phyloP scores from a whole-genome alignment of 2,888 invertebrate genomes.

The Apotomis turbidana region DNA sequence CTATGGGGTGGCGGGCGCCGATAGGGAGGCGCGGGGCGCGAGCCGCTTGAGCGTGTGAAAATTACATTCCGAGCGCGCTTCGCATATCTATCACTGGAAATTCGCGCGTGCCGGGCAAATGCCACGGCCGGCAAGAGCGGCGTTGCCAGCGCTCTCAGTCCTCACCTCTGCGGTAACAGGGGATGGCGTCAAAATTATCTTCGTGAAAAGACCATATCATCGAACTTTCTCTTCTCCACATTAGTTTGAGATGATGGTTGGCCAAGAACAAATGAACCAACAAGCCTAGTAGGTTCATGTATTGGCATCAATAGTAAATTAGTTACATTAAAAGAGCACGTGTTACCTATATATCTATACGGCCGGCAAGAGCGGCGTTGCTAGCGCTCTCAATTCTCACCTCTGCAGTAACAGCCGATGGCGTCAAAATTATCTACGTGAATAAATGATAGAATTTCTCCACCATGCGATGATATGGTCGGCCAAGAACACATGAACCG shows the following conservation, averaged over 20 bases:
- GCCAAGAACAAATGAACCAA: too few species aligned
- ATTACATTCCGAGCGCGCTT: conserved; percentile 83
- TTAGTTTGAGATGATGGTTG: too few species aligned
- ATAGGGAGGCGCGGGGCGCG: conserved; percentile 61
- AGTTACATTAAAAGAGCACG: too few species aligned
- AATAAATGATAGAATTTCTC: too few species aligned
- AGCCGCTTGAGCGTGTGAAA: conserved; percentile 80
- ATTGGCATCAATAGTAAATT: too few species aligned
- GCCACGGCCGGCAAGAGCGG: conserved; percentile 2
- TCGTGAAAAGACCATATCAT: too few species aligned
- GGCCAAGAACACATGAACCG: too few species aligned
- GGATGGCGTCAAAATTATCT: neutral
- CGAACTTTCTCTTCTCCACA: too few species aligned
- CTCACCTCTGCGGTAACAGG: conserved; percentile 2
- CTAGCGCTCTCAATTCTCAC: neutral
- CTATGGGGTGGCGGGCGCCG: conserved; percentile 43
- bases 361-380: neutral
- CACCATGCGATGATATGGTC: too few species aligned
- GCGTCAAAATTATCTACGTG: too few species aligned
- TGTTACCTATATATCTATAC: neutral
- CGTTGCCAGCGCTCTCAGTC: neutral
- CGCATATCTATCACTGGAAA: conserved; percentile 84
- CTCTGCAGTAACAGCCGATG: neutral
- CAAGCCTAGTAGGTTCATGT: too few species aligned
- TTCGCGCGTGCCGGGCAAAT: conserved; percentile 49